A percentile compares a stretch with the other conserved stretches of the same genome.
These are phyloP conservation scores for Macaria liturata DNA, from an alignment of 2,888 invertebrate species.

Conservation along the genomic window DNA sequence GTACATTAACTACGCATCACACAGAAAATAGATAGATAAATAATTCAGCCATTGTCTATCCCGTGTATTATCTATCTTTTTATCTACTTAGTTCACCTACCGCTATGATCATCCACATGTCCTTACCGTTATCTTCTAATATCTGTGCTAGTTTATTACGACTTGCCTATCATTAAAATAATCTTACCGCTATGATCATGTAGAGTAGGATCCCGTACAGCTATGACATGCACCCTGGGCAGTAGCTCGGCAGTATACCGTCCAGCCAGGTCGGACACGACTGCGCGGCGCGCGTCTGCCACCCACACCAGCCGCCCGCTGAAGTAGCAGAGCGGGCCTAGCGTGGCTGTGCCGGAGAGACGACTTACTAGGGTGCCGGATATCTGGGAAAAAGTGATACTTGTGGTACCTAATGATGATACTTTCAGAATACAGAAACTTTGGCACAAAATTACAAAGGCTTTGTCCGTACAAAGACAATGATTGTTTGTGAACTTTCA, in stretches of 20 bases:
- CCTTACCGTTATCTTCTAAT: too few relatives aligned
- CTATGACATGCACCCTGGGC: conserved; percentile 86
- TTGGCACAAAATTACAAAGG: too few relatives aligned
- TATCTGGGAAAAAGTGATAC: too few relatives aligned
- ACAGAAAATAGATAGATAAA: too few relatives aligned
- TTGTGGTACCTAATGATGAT: too few relatives aligned
- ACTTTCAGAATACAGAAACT: too few relatives aligned
- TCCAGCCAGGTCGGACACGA: conserved; percentile 89
- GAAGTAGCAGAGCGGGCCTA: conserved; percentile 91
- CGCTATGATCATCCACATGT: not conserved
- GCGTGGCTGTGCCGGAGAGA: conserved; percentile 74
- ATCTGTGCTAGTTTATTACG: too few relatives aligned
- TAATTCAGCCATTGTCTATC: too few relatives aligned
- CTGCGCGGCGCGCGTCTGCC: conserved; percentile 87
- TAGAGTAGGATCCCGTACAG: conserved; percentile 87
- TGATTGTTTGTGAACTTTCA: too few relatives aligned
- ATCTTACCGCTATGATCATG: conserved; percentile 83
- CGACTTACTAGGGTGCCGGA: conserved; percentile 67
- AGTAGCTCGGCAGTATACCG: conserved; percentile 88
- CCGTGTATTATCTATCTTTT: too few relatives aligned
- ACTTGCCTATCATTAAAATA: not conserved
- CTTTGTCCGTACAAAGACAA: too few relatives aligned
- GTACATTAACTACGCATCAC: too few relatives aligned
- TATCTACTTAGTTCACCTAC: not conserved
- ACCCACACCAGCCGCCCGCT: conserved; percentile 93